Evolutionary conservation across 1,140 invertebrate species (phyloP), one percentile per base, ranked within the genome.

Genomic region (Aphis craccivora): DNA sequence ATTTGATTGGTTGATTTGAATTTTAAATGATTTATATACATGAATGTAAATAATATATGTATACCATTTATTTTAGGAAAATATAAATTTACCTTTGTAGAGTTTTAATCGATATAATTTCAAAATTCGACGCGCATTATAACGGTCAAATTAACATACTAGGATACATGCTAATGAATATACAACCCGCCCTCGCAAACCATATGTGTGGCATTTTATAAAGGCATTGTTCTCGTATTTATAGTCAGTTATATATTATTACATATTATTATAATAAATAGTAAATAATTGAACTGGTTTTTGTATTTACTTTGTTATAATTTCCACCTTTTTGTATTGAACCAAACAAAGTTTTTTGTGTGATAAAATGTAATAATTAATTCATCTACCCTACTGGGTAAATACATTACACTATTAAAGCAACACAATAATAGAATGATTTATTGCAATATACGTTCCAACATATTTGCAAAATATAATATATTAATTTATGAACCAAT

Each of bases 381-480:
- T 87, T 87, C 45, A 18, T 45, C 14, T 35, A 87, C 43, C 86
- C 86, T 6, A 51, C 23, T 45, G 40, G 11, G 37, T 43, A 11
- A 43, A 14, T 30, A 86, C 37, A 25, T 8, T 86, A 87, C 11
- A 87, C 25, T n/a, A n/a, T 22, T 88, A 35, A 11, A 20, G n/a
- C 87, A 51, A 35, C 87, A 51, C 43, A 87, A 87, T 87, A 87
- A 87, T 87, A 87, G 87, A 88, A 53, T 88, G 48, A 88, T 88
- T 88, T 88, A 88, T 88, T 51, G 87, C 45, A 53, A 88, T 51
- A 35, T 53, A 22, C 87, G 87, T 45, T n/a, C 30, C 30, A 35
- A 51, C 87, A 51, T 53, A 88, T 88, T 35, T 88, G 87, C 48
- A 35, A 51, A 88, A 35, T 88, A 51, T 88, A 88, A 88, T 51